A percentile compares a stretch with the other conserved stretches of the same genome.
Evolutionary conservation across 2,113 vertebrate species (phyloP).

Genomic region (Scopus umbretta): DNA sequence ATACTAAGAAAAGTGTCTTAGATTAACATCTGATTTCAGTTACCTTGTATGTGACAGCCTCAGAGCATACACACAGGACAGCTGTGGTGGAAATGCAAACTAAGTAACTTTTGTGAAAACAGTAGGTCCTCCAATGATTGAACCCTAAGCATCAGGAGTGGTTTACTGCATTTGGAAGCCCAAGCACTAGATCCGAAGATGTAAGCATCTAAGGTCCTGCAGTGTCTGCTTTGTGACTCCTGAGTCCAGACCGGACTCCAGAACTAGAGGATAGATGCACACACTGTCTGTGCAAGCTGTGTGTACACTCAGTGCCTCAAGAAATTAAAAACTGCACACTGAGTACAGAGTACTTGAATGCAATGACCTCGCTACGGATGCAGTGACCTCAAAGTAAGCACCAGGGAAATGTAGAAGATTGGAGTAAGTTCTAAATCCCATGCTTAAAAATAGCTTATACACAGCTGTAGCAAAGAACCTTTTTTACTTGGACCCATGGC

Average conservation of each 20-base stretch:
- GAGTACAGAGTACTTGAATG: not conserved
- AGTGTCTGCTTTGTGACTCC: not conserved
- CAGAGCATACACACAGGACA: not conserved
- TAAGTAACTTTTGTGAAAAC: not conserved
- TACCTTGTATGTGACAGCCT: not conserved
- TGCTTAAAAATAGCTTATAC: not conserved
- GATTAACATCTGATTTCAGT: not conserved
- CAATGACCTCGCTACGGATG: not conserved
- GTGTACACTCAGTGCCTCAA: not conserved
- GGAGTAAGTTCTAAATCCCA: not conserved
- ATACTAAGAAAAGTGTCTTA: not conserved
- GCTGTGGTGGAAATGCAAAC: not conserved
- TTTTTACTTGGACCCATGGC: not conserved
- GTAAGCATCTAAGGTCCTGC: not conserved
- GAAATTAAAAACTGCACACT: not conserved
- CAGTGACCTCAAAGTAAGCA: not conserved
- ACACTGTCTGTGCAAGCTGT: not conserved
- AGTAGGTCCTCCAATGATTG: not conserved
- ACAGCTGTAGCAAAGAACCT: not conserved
- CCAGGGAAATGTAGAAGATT: not conserved
- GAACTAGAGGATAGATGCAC: not conserved
- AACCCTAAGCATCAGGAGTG: not conserved
- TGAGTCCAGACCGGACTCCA: not conserved
- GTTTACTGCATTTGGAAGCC: not conserved
- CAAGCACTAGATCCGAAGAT: not conserved